Evolutionary conservation across 2,113 vertebrate genomes (phyloP).

Genomic region (Callipepla californica): DNA sequence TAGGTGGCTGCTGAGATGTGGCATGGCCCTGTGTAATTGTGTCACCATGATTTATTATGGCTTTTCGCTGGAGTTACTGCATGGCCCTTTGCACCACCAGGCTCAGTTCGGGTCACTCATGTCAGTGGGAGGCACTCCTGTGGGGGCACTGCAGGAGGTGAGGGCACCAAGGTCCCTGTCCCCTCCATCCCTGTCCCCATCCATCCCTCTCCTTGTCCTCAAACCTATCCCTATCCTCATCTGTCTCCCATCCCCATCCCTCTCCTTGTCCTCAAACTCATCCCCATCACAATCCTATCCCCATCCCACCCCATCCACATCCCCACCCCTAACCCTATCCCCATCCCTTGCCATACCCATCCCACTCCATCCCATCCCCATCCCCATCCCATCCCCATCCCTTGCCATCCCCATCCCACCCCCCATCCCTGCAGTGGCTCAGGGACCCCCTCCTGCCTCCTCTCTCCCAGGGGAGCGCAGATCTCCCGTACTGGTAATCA

Average conservation of each 20-base stretch:
- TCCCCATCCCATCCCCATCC: neutral
- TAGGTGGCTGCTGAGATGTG: slow-evolving; percentile 27
- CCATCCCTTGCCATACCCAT: neutral
- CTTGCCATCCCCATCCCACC: neutral
- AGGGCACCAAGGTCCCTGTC: neutral
- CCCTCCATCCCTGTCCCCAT: neutral
- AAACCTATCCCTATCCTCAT: neutral
- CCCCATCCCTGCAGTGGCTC: accelerated
- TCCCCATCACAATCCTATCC: too few relatives aligned
- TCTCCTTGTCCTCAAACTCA: too few relatives aligned
- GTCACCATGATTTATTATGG: slow-evolving; percentile 23
- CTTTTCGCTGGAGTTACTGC: neutral
- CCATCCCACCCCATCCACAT: neutral
- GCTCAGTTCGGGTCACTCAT: accelerated
- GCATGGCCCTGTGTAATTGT: neutral
- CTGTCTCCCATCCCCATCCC: too few relatives aligned
- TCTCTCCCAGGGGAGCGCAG: neutral
- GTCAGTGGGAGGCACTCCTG: neutral
- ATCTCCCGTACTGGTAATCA: too few relatives aligned
- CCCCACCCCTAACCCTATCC: neutral
- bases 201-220: neutral
- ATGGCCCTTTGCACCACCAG: accelerated
- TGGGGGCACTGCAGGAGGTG: accelerated
- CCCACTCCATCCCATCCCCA: neutral
- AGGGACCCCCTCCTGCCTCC: neutral